Evolutionary conservation across 2,888 invertebrate genomes (phyloP).

Genomic region (Philaethria dido): DNA sequence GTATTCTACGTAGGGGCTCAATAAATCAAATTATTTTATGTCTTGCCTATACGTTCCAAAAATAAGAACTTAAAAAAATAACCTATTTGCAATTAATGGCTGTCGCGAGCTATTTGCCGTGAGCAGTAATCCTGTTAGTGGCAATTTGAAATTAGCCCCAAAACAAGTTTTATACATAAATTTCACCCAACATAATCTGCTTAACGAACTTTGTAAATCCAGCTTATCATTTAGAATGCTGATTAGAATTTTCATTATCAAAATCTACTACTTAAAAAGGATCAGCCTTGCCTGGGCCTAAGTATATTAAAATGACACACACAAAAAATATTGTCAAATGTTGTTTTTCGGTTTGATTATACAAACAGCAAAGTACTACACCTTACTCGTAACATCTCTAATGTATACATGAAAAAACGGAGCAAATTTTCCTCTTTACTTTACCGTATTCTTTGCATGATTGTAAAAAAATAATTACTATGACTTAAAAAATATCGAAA

Average conservation of each 20-base stretch:
- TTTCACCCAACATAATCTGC: constrained; percentile 18
- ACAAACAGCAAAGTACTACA: too few species aligned
- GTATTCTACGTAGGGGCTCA: too few species aligned
- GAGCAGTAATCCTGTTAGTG: constrained; percentile 19
- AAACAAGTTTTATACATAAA: constrained; percentile 16
- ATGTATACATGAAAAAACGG: too few species aligned
- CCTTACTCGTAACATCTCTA: too few species aligned
- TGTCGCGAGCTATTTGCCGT: not conserved
- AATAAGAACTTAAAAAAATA: not conserved
- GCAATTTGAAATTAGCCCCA: constrained; percentile 12
- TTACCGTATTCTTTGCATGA: not conserved
- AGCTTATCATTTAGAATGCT: constrained; percentile 12
- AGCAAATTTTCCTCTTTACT: too few species aligned
- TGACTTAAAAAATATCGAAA: constrained; percentile 13
- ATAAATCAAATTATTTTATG: too few species aligned
- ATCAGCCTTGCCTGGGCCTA: not conserved
- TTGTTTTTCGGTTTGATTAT: too few species aligned
- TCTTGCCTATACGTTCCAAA: not conserved
- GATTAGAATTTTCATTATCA: constrained; percentile 19
- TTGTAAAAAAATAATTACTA: not conserved
- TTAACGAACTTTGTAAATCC: constrained; percentile 9
- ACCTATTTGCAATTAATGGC: too few species aligned
- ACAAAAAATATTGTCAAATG: too few species aligned
- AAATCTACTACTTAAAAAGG: constrained; percentile 6
- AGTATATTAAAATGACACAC: not conserved